Percentiles rank a stretch among this genome's conserved stretches.
These are phyloP conservation scores for Chrysodeixis includens DNA, from an alignment of 2,888 invertebrate species.

Conservation along the genomic window DNA sequence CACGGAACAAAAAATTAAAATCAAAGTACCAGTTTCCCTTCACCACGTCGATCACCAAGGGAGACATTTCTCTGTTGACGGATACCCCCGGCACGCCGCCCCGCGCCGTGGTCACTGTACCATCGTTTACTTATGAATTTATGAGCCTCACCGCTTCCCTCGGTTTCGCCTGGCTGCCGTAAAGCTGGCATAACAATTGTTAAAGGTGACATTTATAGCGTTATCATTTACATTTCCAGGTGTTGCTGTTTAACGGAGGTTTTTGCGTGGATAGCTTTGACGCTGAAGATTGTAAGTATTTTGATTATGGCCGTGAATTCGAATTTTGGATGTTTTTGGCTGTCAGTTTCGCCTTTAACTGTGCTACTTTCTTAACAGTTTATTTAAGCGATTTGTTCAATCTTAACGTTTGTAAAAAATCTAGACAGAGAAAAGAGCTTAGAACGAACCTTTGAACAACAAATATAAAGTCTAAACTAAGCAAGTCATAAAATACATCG, in stretches of 20 bases:
- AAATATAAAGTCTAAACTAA: no score
- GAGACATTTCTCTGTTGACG: not conserved
- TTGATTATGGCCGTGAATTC: not conserved
- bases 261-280: not conserved
- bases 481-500: no score
- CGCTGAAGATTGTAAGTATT: not conserved
- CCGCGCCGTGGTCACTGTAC: not conserved
- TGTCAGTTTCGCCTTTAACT: no score
- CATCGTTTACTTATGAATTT: not conserved
- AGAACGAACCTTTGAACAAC: no score
- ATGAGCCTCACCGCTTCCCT: not conserved
- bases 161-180: not conserved
- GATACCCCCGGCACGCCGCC: not conserved
- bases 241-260: not conserved
- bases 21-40: not conserved
- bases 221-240: conserved; percentile 3
- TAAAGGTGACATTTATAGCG: not conserved
- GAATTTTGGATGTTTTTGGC: not conserved
- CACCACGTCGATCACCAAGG: not conserved
- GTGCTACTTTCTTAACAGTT: no score
- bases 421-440: no score
- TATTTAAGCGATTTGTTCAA: no score
- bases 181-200: not conserved
- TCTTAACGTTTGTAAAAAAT: no score
- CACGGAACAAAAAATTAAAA: not conserved